Conservation (phyloP, 2,888 invertebrate genomes). For the Volucella inflata region DNA sequence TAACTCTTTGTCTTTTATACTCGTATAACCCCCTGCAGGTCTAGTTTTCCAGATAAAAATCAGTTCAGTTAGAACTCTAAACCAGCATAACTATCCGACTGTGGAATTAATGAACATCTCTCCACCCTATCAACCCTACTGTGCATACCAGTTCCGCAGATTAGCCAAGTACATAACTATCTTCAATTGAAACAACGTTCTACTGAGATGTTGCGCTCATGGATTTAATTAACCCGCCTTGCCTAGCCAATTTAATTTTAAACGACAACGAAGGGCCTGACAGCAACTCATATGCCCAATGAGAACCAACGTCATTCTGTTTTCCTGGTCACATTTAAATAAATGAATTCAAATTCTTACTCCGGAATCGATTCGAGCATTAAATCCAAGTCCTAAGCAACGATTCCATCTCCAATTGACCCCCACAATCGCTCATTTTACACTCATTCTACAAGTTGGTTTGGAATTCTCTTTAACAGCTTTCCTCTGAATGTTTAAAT, state of each 20-base stretch:
- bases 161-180: not conserved
- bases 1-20: too few relatives aligned
- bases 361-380: conserved; percentile 46
- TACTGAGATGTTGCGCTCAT: conserved; percentile 3
- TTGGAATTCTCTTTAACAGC: conserved; percentile 21
- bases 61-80: too few relatives aligned
- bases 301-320: conserved; percentile 24
- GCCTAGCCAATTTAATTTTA: conserved; percentile 37
- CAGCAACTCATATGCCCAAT: not conserved
- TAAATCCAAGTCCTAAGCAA: not conserved
- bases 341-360: conserved; percentile 70
- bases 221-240: conserved; percentile 41
- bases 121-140: too few relatives aligned
- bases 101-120: too few relatives aligned
- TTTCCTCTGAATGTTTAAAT: not conserved
- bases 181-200: conserved; percentile 35
- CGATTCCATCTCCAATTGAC: conserved; percentile 57
- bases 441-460: conserved; percentile 31
- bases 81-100: too few relatives aligned
- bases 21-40: too few relatives aligned
- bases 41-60: too few relatives aligned
- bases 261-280: conserved; percentile 8
- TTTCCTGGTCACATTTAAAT: conserved; percentile 58
- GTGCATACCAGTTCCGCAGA: not conserved
- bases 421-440: conserved; percentile 65